These are phyloP conservation scores for Aulostomus chinensis DNA, from an alignment of 2,797 vertebrate genomes.

Conservation along the genomic window DNA sequence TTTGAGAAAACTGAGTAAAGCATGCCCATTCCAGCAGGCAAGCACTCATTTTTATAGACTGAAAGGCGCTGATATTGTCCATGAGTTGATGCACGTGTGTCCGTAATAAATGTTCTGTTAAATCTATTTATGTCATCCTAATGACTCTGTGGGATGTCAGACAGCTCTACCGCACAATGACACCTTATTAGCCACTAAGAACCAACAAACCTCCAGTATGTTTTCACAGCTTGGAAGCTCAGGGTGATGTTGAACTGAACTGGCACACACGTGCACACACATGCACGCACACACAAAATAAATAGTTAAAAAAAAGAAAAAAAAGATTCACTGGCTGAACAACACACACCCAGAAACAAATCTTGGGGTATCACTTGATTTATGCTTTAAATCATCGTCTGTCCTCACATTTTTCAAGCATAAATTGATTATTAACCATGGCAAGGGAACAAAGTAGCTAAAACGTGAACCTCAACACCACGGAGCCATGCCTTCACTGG, in stretches of 20 bases:
- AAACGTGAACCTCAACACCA: slow-evolving; percentile 25
- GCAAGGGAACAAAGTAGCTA: slow-evolving; percentile 18
- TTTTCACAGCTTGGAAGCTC: slow-evolving; percentile 93
- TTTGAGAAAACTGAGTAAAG: slow-evolving; percentile 30
- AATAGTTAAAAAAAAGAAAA: slow-evolving; percentile 32
- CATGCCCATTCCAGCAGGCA: background rate
- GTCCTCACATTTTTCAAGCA: too few species aligned
- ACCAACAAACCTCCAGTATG: slow-evolving; percentile 88
- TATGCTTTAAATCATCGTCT: background rate
- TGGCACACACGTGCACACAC: slow-evolving; percentile 76
- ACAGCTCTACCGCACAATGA: slow-evolving; percentile 84
- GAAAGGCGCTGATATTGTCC: slow-evolving; percentile 4
- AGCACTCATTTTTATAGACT: background rate
- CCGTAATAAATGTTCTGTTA: slow-evolving; percentile 42
- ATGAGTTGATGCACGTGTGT: background rate
- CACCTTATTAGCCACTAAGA: slow-evolving; percentile 89
- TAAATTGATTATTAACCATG: too few species aligned
- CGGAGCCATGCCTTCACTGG: slow-evolving; percentile 37
- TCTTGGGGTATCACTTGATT: slow-evolving; percentile 3
- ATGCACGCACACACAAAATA: slow-evolving; percentile 43
- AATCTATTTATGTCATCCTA: slow-evolving; percentile 67
- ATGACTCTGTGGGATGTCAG: slow-evolving; percentile 83
- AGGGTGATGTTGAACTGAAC: slow-evolving; percentile 80
- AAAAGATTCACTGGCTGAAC: slow-evolving; percentile 40
- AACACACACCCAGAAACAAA: slow-evolving; percentile 31